Percentiles rank a stretch among this genome's conserved stretches.
Evolutionary conservation across 2,797 vertebrate species (phyloP).

Genomic region (Peromyscus eremicus): DNA sequence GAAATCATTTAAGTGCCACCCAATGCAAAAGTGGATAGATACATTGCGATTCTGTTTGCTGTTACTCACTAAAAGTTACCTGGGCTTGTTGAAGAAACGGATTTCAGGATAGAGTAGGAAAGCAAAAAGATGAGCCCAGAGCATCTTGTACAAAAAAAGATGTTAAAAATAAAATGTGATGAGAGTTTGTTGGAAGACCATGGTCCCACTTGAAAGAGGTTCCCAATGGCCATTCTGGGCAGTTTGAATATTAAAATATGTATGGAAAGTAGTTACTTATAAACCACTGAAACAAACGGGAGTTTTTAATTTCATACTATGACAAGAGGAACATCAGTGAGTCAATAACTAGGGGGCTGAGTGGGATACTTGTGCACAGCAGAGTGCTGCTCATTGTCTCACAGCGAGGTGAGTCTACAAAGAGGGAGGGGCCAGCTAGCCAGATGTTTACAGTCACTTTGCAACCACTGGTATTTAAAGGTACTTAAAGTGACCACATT

Average conservation of each 20-base stretch:
- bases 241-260: slow-evolving; percentile 3
- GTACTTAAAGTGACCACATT: background rate
- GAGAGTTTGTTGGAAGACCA: background rate
- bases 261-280: background rate
- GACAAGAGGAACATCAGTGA: background rate
- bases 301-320: background rate
- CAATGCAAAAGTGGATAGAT: background rate
- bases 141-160: background rate
- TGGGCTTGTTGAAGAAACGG: background rate
- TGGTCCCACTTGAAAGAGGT: background rate
- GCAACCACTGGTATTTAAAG: background rate
- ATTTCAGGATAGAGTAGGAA: background rate
- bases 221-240: background rate
- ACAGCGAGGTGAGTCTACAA: background rate
- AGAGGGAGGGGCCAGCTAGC: background rate
- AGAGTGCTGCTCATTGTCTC: background rate
- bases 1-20: slow-evolving; percentile 35
- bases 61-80: background rate
- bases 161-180: background rate
- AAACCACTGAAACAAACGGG: background rate
- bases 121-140: background rate
- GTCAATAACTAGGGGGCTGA: background rate
- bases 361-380: background rate
- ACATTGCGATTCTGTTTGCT: background rate
- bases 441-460: background rate